phyloP scores from a whole-genome alignment of 1,140 invertebrate genomes.

The Achroia grisella region DNA sequence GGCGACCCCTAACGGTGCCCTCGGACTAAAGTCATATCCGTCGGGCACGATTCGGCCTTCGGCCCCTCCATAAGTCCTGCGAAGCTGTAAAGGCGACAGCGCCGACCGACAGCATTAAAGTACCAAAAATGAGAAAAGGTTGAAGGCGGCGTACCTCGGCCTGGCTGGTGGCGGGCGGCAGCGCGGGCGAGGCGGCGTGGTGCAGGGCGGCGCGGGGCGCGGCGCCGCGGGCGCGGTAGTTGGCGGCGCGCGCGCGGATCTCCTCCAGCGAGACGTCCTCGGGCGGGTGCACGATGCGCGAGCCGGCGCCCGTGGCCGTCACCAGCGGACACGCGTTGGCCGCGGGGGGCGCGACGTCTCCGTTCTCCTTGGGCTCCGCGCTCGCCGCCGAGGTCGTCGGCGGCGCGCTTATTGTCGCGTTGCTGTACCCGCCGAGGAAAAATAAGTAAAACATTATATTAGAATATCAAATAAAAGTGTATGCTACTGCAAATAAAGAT shows the following conservation, averaged over 20 bases:
- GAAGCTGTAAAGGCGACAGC: too few species aligned
- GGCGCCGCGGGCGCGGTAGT: conserved; percentile 63
- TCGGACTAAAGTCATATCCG: too few species aligned
- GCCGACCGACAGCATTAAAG: too few species aligned
- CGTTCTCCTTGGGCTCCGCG: conserved; percentile 50
- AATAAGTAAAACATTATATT: too few species aligned
- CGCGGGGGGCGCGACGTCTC: conserved; percentile 59
- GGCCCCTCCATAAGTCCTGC: too few species aligned
- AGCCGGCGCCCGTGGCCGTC: conserved; percentile 86
- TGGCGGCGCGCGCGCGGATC: conserved; percentile 83
- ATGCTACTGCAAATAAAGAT: neutral
- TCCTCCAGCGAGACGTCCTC: conserved; percentile 96
- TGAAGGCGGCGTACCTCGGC: conserved; percentile 61
- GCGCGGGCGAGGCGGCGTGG: conserved; percentile 7
- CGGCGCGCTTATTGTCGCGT: conserved; percentile 81
- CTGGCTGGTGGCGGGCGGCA: conserved; percentile 65
- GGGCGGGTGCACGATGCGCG: conserved; percentile 94
- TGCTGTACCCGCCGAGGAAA: conserved; percentile 43
- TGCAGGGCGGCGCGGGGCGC: conserved; percentile 8
- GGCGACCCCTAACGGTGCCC: too few species aligned
- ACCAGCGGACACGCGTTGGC: conserved; percentile 83
- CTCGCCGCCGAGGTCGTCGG: conserved; percentile 72
- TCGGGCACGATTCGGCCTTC: too few species aligned
- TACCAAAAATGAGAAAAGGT: too few species aligned
- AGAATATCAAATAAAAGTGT: neutral